These are phyloP conservation scores for Pomatostomus ruficeps DNA, from an alignment of 2,113 vertebrate species.

Conservation along the genomic window DNA sequence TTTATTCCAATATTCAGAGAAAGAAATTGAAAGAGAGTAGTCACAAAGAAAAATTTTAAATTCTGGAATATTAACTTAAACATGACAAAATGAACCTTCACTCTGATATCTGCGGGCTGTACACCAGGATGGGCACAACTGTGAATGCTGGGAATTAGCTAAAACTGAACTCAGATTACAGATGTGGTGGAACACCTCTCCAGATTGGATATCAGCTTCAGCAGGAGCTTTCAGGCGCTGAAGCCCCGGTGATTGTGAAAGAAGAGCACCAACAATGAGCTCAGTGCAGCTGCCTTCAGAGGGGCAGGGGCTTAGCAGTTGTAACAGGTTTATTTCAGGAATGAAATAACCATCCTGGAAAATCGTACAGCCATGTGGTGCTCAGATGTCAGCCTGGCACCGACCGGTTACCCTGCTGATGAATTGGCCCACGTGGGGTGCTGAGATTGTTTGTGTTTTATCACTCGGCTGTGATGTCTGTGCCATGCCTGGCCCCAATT, in stretches of 20 bases:
- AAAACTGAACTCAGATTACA: background rate
- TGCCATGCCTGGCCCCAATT: background rate
- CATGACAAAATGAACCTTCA: background rate
- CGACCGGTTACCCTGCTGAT: slow-evolving; percentile 1
- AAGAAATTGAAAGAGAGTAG: background rate
- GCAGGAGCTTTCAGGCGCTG: background rate
- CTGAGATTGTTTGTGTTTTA: background rate
- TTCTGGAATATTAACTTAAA: background rate
- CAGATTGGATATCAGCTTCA: background rate
- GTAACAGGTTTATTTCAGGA: slow-evolving; percentile 32
- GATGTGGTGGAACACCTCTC: background rate
- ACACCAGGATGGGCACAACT: background rate
- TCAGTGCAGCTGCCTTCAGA: background rate
- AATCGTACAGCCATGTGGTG: slow-evolving; percentile 11
- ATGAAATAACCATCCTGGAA: background rate
- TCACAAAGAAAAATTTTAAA: background rate
- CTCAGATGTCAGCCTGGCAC: slow-evolving; percentile 38
- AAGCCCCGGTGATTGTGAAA: background rate
- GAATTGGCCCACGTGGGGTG: background rate
- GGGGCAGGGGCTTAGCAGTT: background rate
- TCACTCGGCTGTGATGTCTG: background rate
- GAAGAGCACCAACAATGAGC: background rate
- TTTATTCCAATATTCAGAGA: background rate
- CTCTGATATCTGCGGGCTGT: background rate
- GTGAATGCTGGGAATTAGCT: background rate